Evolutionary conservation across 2,797 vertebrate genomes (phyloP).

Genomic region (Brotula barbata): DNA sequence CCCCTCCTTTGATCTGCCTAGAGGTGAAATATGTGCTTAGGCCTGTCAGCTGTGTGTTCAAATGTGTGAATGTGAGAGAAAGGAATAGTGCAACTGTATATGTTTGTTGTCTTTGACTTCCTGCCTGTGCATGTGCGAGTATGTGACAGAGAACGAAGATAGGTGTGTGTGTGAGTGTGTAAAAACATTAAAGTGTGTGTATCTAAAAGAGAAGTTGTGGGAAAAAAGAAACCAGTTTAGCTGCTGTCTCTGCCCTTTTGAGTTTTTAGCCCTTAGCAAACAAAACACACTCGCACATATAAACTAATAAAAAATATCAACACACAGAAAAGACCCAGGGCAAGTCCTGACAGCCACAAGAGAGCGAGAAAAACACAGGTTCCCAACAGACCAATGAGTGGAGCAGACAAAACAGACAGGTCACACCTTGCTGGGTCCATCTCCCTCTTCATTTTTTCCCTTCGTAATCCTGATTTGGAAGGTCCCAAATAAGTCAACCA

Average conservation of each 20-base stretch:
- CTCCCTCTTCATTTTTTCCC: not conserved
- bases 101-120: not conserved
- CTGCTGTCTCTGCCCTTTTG: not conserved
- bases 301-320: constrained; percentile 15
- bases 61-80: constrained; percentile 1
- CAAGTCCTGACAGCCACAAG: constrained; percentile 35
- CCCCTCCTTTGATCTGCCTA: constrained; percentile 4
- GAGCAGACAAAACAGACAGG: constrained; percentile 35
- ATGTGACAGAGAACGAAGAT: too few relatives aligned
- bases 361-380: constrained; percentile 51
- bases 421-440: not conserved
- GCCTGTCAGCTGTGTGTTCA: constrained; percentile 9
- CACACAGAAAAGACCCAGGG: constrained; percentile 36
- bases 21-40: constrained; percentile 6
- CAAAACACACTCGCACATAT: constrained; percentile 1
- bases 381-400: constrained; percentile 55
- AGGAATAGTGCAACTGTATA: not conserved
- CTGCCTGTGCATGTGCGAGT: not conserved
- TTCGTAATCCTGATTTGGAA: not conserved
- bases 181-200: not conserved
- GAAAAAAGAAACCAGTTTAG: too few relatives aligned
- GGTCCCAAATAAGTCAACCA: constrained; percentile 4
- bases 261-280: constrained; percentile 9
- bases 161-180: constrained; percentile 3
- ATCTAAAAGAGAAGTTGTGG: not conserved